Evolutionary conservation across 1,140 invertebrate genomes (phyloP).

Genomic region (Patella vulgata): DNA sequence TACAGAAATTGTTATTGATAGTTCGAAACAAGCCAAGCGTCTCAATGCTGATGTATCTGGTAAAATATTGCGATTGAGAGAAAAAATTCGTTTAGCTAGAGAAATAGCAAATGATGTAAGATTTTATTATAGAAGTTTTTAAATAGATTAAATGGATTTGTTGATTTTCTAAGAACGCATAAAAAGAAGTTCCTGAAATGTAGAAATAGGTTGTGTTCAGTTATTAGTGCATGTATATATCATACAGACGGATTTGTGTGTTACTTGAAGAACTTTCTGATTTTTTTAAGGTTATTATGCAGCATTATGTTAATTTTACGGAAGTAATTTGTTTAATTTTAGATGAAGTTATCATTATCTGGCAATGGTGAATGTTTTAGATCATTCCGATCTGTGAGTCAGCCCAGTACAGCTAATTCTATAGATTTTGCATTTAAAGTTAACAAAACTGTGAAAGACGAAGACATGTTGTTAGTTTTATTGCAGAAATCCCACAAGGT

Average conservation of each 20-base stretch:
- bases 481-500: conserved; percentile 64
- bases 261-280: no score
- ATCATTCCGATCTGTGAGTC: conserved; percentile 75
- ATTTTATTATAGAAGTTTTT: conserved; percentile 15
- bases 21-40: conserved; percentile 25
- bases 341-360: conserved; percentile 84
- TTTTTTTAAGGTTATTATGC: no score
- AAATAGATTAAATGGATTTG: background rate
- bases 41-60: conserved; percentile 42
- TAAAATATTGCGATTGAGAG: conserved; percentile 75
- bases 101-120: conserved; percentile 84
- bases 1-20: conserved; percentile 26
- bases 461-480: conserved; percentile 77
- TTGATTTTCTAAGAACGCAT: no score
- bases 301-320: no score
- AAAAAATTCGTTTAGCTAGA: conserved; percentile 80
- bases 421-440: conserved; percentile 77
- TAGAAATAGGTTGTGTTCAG: no score
- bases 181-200: no score
- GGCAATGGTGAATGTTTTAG: conserved; percentile 75
- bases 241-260: no score
- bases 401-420: conserved; percentile 77
- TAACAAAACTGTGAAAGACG: conserved; percentile 69
- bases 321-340: no score
- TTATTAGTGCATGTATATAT: no score